Evolutionary conservation across 37 sponge, comb jelly and placozoan genomes (phyloP).

Genomic region (Beroe forskalii): DNA sequence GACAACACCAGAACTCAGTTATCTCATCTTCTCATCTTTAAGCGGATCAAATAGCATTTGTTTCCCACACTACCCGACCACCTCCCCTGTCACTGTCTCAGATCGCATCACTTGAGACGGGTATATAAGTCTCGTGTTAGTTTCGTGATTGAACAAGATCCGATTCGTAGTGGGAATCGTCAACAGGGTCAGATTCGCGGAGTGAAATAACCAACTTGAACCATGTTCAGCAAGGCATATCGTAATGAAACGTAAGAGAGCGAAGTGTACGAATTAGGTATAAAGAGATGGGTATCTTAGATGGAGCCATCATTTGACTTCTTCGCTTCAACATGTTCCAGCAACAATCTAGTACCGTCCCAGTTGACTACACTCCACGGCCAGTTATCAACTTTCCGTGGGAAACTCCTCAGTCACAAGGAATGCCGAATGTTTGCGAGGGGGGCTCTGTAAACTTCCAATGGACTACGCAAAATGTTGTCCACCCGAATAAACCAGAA

Average conservation of each 20-base stretch:
- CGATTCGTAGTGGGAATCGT: too few species aligned
- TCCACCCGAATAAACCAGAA: too few species aligned
- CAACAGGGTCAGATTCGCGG: neutral
- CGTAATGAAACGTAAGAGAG: neutral
- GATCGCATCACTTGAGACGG: neutral
- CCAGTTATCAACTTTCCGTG: neutral
- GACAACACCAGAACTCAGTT: too few species aligned
- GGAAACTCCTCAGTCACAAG: too few species aligned
- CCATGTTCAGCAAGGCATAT: neutral
- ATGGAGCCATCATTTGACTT: neutral
- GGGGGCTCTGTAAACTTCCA: too few species aligned
- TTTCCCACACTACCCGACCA: too few species aligned
- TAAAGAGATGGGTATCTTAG: neutral
- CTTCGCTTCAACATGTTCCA: neutral
- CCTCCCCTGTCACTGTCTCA: neutral
- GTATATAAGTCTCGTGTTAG: slow-evolving; percentile 27
- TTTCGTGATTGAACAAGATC: too few species aligned
- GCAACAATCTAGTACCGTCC: neutral
- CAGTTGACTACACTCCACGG: neutral
- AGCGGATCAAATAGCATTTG: too few species aligned
- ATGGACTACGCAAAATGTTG: too few species aligned
- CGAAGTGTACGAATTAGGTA: neutral
- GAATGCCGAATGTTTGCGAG: too few species aligned
- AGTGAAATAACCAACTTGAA: neutral
- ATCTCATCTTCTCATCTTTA: too few species aligned